Conservation (phyloP, 2,113 vertebrate species). For the Apteryx owenii region DNA sequence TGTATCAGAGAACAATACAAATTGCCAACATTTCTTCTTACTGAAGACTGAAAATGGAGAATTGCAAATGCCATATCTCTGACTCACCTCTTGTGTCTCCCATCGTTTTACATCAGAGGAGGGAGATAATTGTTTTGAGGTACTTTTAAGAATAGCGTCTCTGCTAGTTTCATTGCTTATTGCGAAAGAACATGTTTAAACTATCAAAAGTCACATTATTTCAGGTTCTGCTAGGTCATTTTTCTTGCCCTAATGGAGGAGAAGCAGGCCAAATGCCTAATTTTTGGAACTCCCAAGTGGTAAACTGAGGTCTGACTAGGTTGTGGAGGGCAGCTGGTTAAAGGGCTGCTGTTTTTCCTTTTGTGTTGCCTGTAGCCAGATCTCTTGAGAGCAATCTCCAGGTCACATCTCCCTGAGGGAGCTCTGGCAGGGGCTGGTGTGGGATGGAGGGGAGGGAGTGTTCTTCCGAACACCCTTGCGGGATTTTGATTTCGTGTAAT, state of each 20-base stretch:
- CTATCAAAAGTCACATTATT: neutral
- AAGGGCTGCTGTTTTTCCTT: neutral
- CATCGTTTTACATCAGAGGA: neutral
- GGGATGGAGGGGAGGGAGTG: neutral
- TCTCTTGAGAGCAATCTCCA: neutral
- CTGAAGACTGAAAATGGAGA: neutral
- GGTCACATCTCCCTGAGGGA: neutral
- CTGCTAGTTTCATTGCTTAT: neutral
- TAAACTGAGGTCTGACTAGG: neutral
- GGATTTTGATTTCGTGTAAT: neutral
- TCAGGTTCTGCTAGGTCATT: neutral
- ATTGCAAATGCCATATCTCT: neutral
- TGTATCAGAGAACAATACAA: neutral
- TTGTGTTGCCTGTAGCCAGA: neutral
- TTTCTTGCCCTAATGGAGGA: neutral
- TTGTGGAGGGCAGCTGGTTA: neutral
- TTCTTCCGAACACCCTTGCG: neutral
- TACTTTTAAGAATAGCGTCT: neutral
- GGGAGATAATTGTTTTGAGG: neutral
- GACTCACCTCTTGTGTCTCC: conserved; percentile 2
- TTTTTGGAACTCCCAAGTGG: neutral
- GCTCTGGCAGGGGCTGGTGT: neutral
- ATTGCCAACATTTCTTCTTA: neutral
- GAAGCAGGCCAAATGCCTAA: neutral
- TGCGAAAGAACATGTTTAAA: neutral